Evolutionary conservation across 2,888 invertebrate species (phyloP), one percentile per base, ranked within the genome.

Genomic region (Stenotaenia linearis): DNA sequence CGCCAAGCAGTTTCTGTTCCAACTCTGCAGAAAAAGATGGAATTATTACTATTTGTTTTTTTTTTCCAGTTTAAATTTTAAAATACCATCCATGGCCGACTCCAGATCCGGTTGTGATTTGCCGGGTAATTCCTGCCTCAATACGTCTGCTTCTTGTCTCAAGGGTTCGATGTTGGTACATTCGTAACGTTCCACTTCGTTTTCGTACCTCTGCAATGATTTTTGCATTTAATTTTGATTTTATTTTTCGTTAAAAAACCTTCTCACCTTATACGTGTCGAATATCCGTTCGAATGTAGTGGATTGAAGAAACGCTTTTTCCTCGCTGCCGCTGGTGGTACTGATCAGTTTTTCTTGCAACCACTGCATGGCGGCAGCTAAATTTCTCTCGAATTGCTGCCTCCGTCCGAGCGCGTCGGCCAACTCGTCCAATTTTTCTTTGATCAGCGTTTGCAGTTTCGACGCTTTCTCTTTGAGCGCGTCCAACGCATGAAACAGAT

Each of bases 221-320:
- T 30, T 40, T 25, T 40, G 61, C 3, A 30, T 28, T 75, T 18
- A 32, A 18, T 12, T 23, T 25, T 12, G 9, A 23, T 56, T 61
- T 30, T 45, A 12, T 28, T 75, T 23, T 0, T 35, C 10, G 1
- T 1, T 69, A 21, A 37, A 10, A 18, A 37, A 12, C 37, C 80
- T 87, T 87, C 86, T 92, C 80, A 87, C 87, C 86, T 92, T 93
- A 84, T 92, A 92, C 80, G 92, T 90, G 23, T 90, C 89, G 37
- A 94, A 91, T 85, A 94, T 93, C 85, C 92, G 92, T 84, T 95
- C 94, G n/a, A 96, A 92, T 84, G 92, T 93, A 15, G 90, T 87
- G 0, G 94, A 91, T 85, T 91, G 90, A n/a, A 97, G 86, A 1
- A 95, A 94, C 77, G 82, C 79, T 23, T 93, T 89, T 84, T 84